Percentiles rank a stretch among this genome's conserved stretches.
Evolutionary conservation across 2,888 invertebrate genomes (phyloP).

Genomic region (Cylloceria caligata): DNA sequence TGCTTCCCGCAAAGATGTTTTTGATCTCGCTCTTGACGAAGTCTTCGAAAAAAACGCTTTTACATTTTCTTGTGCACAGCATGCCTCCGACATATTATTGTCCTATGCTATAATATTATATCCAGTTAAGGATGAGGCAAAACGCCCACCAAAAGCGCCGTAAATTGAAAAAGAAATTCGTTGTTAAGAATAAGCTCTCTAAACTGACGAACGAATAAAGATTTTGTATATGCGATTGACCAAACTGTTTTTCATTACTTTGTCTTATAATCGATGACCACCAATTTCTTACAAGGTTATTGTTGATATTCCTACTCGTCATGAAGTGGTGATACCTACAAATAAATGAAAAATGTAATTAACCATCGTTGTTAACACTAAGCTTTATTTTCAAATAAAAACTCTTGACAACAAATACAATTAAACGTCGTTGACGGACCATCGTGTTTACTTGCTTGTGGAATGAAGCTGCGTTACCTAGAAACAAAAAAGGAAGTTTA

Average conservation of each 20-base stretch:
- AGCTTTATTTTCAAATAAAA: neutral
- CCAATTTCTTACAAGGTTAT: no score
- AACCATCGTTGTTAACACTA: neutral
- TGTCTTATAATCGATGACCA: constrained; percentile 1
- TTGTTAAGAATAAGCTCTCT: constrained; percentile 30
- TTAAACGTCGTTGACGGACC: neutral
- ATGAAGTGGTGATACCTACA: neutral
- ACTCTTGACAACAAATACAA: neutral
- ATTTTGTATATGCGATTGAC: constrained; percentile 11
- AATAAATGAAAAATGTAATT: constrained; percentile 3
- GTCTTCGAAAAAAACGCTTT: constrained; percentile 22
- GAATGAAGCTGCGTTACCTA: neutral
- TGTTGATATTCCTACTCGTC: no score
- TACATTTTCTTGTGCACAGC: constrained; percentile 35
- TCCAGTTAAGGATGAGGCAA: constrained; percentile 51
- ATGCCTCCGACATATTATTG: constrained; percentile 49
- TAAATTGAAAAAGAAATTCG: constrained; percentile 24
- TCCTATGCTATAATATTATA: constrained; percentile 38
- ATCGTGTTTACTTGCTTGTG: neutral
- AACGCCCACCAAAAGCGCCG: constrained; percentile 44
- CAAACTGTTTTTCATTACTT: constrained; percentile 4
- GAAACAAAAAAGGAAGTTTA: neutral
- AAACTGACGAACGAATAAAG: constrained; percentile 40
- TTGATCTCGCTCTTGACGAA: constrained; percentile 32
- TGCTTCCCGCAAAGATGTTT: constrained; percentile 25